These are phyloP conservation scores for Loris lydekkerianus DNA, from an alignment of 2,797 vertebrate species.

Conservation along the genomic window DNA sequence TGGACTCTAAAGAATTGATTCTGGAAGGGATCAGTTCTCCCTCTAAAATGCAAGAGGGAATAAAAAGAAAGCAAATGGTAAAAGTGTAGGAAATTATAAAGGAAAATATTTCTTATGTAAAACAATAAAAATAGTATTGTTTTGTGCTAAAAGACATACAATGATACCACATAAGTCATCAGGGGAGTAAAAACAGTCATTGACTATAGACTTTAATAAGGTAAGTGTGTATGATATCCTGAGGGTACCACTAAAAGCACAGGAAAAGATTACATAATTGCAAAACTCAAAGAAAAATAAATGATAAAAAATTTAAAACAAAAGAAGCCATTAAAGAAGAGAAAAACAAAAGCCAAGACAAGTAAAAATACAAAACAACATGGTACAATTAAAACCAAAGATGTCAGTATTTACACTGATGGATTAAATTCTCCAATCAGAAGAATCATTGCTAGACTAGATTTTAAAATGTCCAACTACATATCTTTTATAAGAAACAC, in stretches of 20 bases:
- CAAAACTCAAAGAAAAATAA: not conserved
- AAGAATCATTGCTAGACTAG: not conserved
- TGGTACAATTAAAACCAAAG: constrained; percentile 21
- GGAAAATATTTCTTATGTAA: not conserved
- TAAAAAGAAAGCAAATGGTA: not conserved
- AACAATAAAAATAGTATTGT: not conserved
- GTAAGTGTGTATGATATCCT: not conserved
- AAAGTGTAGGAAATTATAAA: not conserved
- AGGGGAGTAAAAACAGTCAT: not conserved
- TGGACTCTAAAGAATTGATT: not conserved
- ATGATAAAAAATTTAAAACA: not conserved
- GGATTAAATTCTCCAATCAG: not conserved
- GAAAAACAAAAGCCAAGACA: constrained; percentile 12
- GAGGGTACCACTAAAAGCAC: not conserved
- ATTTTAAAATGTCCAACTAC: not conserved
- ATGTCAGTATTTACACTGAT: not conserved
- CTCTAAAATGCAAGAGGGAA: not conserved
- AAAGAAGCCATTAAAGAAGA: not conserved
- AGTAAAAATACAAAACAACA: not conserved
- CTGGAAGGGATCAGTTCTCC: not conserved
- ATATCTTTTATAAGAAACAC: not conserved
- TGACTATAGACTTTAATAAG: not conserved
- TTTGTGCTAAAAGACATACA: not conserved
- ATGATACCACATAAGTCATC: not conserved
- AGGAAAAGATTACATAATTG: not conserved